Conservation (phyloP, 2,113 vertebrate genomes). For the Saiga tatarica region DNA sequence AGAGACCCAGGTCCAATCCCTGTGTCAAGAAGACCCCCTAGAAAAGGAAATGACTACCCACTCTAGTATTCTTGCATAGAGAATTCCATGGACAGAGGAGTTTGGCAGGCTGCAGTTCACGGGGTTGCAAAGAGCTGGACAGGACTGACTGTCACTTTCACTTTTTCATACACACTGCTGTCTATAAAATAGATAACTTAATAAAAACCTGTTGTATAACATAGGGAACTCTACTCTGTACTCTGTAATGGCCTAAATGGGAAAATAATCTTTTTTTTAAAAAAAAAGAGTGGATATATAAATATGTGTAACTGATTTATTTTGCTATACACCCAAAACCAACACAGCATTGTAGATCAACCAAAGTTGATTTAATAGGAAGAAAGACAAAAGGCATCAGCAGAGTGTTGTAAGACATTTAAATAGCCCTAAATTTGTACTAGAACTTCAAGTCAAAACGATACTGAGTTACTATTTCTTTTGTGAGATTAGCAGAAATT, state of each 20-base stretch:
- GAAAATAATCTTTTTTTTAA: not conserved
- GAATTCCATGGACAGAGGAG: not conserved
- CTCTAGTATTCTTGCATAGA: not conserved
- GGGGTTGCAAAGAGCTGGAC: not conserved
- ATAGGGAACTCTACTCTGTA: not conserved
- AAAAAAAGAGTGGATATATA: not conserved
- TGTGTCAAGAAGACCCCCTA: not conserved
- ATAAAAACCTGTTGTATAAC: not conserved
- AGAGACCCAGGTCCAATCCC: not conserved
- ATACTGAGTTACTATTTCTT: not conserved
- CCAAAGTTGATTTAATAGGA: not conserved
- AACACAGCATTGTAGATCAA: not conserved
- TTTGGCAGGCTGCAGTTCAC: not conserved
- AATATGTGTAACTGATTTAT: not conserved
- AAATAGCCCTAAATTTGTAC: not conserved
- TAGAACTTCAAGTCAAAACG: not conserved
- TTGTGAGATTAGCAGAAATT: not conserved
- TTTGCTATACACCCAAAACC: not conserved
- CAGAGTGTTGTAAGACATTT: not conserved
- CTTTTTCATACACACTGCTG: not conserved
- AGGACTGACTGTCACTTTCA: not conserved
- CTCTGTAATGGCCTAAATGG: not conserved
- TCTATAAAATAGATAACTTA: not conserved
- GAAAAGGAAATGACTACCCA: not conserved
- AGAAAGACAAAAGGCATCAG: not conserved